Base-by-base conservation (phyloP, 1,140 invertebrate species). In the Ostrea edulis region DNA sequence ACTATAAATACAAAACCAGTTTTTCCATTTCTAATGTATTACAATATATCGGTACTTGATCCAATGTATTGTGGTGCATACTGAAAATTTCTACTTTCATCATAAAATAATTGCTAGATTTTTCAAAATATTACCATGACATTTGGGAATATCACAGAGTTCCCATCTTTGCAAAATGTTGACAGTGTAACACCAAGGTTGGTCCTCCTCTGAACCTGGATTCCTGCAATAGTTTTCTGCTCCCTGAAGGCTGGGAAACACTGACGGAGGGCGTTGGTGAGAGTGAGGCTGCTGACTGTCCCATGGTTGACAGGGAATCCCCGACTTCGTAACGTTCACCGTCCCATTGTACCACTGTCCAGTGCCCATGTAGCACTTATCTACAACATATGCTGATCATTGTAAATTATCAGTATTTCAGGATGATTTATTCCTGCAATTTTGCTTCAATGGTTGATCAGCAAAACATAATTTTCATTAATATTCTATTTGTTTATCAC, bases 211-310 rank as follows among this genome's bases (percentile, higher is more conserved):
- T 9, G 97, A 98, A 0, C 98, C 98, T 7, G 98, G 98, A 96
- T 99, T 99, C 90, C 98, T 96, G 94, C 98, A 99, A 94, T 97
- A 98, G 95, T 99, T 99, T 93, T 98, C 97, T 5, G 98, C 96
- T 92, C 97, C 96, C 91, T 97, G 96, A 65, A 99, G 96, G 95
- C 99, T 98, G 5, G 97, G 97, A 95, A 99, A 99, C 3, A 99
- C 97, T 92, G 97, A 95, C 3, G 98, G 98, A 9, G 90, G 91
- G 82, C 97, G 96, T 89, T 97, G 97, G 93, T 99, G 98, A 90
- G 96, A 96, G 93, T 99, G 98, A 0, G 98, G 98, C 8, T 86
- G 89, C 95, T 98, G 97, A 20, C 96, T 96, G 91, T 97, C 97
- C 98, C 98, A 99, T 77, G 96, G 94, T 95, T 99, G 98, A 93